Evolutionary conservation across 2,113 vertebrate genomes (phyloP).

Genomic region (Morone saxatilis): DNA sequence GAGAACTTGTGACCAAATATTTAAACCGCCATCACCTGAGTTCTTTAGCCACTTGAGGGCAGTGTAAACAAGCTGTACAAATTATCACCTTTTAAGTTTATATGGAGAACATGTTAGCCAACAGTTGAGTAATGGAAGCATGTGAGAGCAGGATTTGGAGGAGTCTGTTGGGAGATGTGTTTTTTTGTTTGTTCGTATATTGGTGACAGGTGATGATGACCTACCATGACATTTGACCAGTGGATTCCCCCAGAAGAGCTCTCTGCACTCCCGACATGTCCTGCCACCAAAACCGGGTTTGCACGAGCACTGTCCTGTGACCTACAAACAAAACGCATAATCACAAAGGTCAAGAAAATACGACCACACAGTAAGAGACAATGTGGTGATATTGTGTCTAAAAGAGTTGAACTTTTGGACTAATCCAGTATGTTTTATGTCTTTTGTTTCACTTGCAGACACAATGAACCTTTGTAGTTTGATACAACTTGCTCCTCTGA

Average conservation of each 20-base stretch:
- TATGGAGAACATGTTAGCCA: too few relatives aligned
- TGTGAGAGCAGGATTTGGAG: too few relatives aligned
- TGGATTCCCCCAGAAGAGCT: slow-evolving; percentile 96
- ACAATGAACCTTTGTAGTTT: slow-evolving; percentile 55
- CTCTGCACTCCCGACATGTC: slow-evolving; percentile 93
- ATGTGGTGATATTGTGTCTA: neutral
- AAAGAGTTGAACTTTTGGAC: neutral
- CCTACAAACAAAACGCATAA: slow-evolving; percentile 74
- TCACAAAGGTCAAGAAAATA: slow-evolving; percentile 2
- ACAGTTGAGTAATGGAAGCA: too few relatives aligned
- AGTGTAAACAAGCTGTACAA: neutral
- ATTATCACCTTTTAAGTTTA: too few relatives aligned
- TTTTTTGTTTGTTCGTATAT: too few relatives aligned
- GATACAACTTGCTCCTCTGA: neutral
- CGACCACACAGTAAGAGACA: neutral
- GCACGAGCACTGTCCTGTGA: slow-evolving; percentile 93
- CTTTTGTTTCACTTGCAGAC: slow-evolving; percentile 20
- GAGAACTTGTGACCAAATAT: too few relatives aligned
- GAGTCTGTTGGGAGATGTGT: too few relatives aligned
- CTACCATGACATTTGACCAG: slow-evolving; percentile 90
- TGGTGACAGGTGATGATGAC: slow-evolving; percentile 7
- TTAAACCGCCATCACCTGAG: too few relatives aligned
- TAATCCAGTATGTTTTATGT: neutral
- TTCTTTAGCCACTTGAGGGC: too few relatives aligned
- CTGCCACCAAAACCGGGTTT: slow-evolving; percentile 93